These are phyloP conservation scores for Phytoseiulus persimilis DNA, from an alignment of 2,888 invertebrate genomes.

Conservation along the genomic window DNA sequence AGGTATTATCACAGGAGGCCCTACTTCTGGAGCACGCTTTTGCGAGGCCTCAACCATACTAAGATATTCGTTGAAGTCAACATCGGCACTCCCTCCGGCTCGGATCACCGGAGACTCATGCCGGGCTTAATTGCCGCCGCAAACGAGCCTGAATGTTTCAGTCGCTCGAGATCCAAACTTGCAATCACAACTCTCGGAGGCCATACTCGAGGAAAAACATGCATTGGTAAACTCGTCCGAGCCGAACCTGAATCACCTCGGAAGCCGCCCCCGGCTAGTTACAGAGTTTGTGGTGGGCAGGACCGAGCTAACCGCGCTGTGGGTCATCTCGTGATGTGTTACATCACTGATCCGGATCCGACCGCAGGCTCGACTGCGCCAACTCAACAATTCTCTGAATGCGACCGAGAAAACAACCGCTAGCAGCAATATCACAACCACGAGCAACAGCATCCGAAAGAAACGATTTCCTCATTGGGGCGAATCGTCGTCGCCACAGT, in stretches of 20 bases:
- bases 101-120: too few species aligned
- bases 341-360: neutral
- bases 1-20: too few species aligned
- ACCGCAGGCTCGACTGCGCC: neutral
- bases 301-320: neutral
- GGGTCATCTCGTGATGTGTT: neutral
- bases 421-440: neutral
- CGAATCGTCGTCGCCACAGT: neutral
- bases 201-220: neutral
- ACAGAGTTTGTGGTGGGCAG: neutral
- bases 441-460: neutral
- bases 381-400: neutral
- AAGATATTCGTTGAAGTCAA: too few species aligned
- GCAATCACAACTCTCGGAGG: too few species aligned
- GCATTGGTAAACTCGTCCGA: neutral
- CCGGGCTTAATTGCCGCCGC: too few species aligned
- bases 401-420: neutral
- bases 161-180: too few species aligned
- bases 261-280: neutral
- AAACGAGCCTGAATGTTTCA: too few species aligned
- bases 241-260: neutral
- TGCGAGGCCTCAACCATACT: too few species aligned
- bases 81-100: too few species aligned
- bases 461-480: neutral
- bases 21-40: too few species aligned